Evolutionary conservation across 2,888 invertebrate genomes (phyloP).

Genomic region (Exephanes ischioxanthus): DNA sequence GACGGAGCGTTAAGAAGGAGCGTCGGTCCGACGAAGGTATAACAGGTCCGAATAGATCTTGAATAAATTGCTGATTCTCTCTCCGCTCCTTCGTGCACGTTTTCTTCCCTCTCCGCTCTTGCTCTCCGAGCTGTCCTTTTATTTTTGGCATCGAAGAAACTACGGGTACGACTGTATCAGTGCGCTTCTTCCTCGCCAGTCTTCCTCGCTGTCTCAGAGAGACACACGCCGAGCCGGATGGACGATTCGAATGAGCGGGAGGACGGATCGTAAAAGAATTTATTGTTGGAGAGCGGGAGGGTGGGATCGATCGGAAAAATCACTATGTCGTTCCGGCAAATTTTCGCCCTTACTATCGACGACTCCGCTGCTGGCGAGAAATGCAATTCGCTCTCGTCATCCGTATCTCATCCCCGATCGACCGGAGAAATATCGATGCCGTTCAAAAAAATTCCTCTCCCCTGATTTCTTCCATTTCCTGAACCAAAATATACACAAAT

Average conservation of each 20-base stretch:
- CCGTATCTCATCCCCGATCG: slow-evolving; percentile 48
- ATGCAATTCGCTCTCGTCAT: slow-evolving; percentile 22
- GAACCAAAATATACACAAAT: slow-evolving; percentile 31
- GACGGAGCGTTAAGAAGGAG: neutral
- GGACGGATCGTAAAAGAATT: slow-evolving; percentile 70
- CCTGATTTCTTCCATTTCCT: slow-evolving; percentile 8
- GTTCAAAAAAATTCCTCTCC: slow-evolving; percentile 21
- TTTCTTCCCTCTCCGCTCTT: slow-evolving; percentile 6
- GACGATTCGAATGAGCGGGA: slow-evolving; percentile 64
- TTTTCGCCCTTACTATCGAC: slow-evolving; percentile 56
- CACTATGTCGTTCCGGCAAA: slow-evolving; percentile 64
- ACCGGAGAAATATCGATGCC: slow-evolving; percentile 33
- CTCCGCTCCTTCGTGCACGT: slow-evolving; percentile 10
- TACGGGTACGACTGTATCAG: slow-evolving; percentile 41
- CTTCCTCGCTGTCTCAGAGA: slow-evolving; percentile 23
- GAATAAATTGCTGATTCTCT: slow-evolving; percentile 44
- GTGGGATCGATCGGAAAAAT: slow-evolving; percentile 61
- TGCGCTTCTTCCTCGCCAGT: slow-evolving; percentile 12
- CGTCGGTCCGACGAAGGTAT: slow-evolving; percentile 16
- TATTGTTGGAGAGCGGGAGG: slow-evolving; percentile 55
- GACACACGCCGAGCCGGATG: slow-evolving; percentile 54
- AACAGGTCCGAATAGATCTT: slow-evolving; percentile 53
- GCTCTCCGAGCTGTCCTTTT: slow-evolving; percentile 34
- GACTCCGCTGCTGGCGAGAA: slow-evolving; percentile 16
- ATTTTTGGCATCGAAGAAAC: slow-evolving; percentile 56